Base-by-base conservation (phyloP, 2,888 invertebrate genomes). In the Volucella inanis region DNA sequence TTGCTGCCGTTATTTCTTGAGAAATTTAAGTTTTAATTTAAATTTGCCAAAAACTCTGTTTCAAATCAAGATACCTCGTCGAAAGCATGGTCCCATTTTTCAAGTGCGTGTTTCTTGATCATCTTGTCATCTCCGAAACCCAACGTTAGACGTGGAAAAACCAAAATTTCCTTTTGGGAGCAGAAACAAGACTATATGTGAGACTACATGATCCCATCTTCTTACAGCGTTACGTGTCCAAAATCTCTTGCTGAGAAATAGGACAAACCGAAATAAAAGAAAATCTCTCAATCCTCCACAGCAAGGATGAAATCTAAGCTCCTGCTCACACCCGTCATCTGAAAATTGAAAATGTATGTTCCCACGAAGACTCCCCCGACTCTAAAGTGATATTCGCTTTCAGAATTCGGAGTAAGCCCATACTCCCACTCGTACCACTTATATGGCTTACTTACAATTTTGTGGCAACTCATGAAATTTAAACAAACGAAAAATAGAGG, bases 261-360 rank as follows among this genome's bases (percentile, higher is more conserved):
- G 0, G 6, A 6, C 31, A 4, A 61, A 59, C 14, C 18, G 1
- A 52, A 50, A 8, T 31, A 49, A 22, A 52, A 49, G 14, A 1
- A 18, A 15, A 43, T 15, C 3, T 14, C 31, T 31, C 6, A 57
- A 75, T 39, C 15, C 70, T 39, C 68, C 57, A 83, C 68, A 74
- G 50, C 59, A 12, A 71, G 84, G 67, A 84, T 84, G 57, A 75
- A 70, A 75, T 79, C 74, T 71, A 76, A 79, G 75, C 84, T 61
- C 67, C 67, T 57, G 10, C 68, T 12, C 74, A 70, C 38, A 61
- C 78, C 59, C 78, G 22, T 54, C 61, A 72, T 59, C 15, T 49
- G 71, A 61, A 84, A 84, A 84, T 84, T 84, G 84, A 84, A 84
- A 84, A 84, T 84, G 80, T 83, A 77, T 84, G 79, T 79, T 84